Base-by-base conservation (phyloP, 2,113 vertebrate genomes). In the Xerus inauris region DNA sequence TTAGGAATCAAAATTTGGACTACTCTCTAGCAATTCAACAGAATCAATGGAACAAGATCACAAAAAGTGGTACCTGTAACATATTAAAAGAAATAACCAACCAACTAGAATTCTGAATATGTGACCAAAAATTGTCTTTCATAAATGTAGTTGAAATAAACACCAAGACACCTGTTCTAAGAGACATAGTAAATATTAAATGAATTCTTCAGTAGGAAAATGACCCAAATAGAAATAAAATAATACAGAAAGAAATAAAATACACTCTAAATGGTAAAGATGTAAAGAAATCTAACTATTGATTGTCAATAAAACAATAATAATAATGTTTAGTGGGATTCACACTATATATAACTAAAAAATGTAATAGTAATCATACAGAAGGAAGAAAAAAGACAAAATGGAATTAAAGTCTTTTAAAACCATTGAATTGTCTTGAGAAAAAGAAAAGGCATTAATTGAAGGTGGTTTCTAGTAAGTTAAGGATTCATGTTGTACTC, bases 371-470 rank as follows among this genome's bases (percentile, higher is more conserved):
- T 83, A 77, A 64, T 24, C 65, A 75, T 32, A 75, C 11, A 65
- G 54, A 24, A 87, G 9, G n/a, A 82, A 3, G 19, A 79, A 67
- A 96, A 28, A 6, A 26, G 79, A n/a, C n/a, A 54, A 45, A 51
- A 35, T 32, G 67, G 16, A 73, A n/a, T 24, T 62, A 49, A 80
- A 87, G 51, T 62, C 72, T 67, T 90, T 87, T 47, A 65, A 94
- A 84, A 84, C 32, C 26, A 38, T 38, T 84, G 47, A 6, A 57
- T 5, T 45, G 3, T 54, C 11, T 77, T 77, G 47, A 45, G 45
- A 76, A 88, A 91, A 91, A 88, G 67, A 57, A 87, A 87, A 94
- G 81, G 17, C 19, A 64, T 42, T 49, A 57, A 64, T 57, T 81
- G 38, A 62, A 59, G 32, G 30, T 40, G 65, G 20, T 47, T 85